These are phyloP conservation scores for Ceriagrion tenellum DNA, from an alignment of 2,888 invertebrate species.

Conservation along the genomic window DNA sequence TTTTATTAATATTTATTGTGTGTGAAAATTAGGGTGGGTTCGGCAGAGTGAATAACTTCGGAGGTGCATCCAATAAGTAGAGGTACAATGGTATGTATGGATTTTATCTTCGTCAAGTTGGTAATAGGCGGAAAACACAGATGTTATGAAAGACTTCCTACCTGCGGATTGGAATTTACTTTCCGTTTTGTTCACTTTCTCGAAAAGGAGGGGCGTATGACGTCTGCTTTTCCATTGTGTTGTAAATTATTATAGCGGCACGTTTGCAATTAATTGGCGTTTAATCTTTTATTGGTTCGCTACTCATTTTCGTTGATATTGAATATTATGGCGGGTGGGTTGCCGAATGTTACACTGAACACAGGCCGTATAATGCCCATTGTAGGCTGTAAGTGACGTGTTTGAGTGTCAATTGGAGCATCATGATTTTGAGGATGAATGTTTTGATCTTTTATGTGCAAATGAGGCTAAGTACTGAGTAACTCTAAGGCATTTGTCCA, in stretches of 20 bases:
- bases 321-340: constrained; percentile 64
- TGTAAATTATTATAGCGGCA: too few species aligned
- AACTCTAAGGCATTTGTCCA: constrained; percentile 59
- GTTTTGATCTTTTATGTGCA: neutral
- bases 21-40: too few species aligned
- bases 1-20: too few species aligned
- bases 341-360: constrained; percentile 73
- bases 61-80: neutral
- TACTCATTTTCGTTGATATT: neutral
- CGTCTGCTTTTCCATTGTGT: neutral
- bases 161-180: neutral
- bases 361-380: constrained; percentile 80
- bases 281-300: neutral
- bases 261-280: neutral
- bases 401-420: constrained; percentile 19
- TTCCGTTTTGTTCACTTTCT: neutral
- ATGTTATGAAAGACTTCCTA: neutral
- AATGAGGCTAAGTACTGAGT: neutral
- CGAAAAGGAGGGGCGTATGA: neutral
- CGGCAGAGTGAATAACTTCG: too few species aligned
- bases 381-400: constrained; percentile 79
- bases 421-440: constrained; percentile 65
- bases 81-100: neutral
- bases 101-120: neutral
- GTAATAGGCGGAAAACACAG: neutral